These are phyloP conservation scores for Alosa alosa DNA, from an alignment of 2,113 vertebrate species.

Conservation along the genomic window DNA sequence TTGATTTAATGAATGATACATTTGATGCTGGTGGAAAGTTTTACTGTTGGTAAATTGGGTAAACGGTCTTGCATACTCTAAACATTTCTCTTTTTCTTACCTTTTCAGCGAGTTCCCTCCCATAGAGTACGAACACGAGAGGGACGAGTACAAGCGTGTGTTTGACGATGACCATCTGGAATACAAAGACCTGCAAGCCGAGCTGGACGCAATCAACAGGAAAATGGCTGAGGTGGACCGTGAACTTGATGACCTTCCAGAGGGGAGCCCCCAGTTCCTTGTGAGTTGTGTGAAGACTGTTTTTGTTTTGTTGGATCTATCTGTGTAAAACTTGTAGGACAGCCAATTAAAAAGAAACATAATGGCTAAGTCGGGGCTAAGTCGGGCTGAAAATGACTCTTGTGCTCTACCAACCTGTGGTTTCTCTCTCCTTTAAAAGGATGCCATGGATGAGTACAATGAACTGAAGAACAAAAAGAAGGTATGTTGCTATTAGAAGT, in stretches of 20 bases:
- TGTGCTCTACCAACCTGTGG: background rate
- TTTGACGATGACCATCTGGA: constrained; percentile 79
- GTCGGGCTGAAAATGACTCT: background rate
- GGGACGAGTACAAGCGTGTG: constrained; percentile 72
- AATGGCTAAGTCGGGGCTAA: background rate
- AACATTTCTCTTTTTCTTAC: background rate
- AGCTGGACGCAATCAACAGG: constrained; percentile 76
- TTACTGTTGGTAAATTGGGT: background rate
- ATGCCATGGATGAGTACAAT: constrained; percentile 74
- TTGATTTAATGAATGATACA: background rate
- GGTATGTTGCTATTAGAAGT: constrained; percentile 48
- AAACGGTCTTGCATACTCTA: background rate
- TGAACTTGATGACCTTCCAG: constrained; percentile 73
- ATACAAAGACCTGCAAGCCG: constrained; percentile 77
- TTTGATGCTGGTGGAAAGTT: background rate
- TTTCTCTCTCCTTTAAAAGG: constrained; percentile 58
- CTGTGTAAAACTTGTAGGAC: background rate
- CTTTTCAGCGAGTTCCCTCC: constrained; percentile 71
- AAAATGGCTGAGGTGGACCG: constrained; percentile 70
- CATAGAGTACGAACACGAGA: constrained; percentile 65
- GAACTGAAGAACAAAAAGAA: constrained; percentile 70
- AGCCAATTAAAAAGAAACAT: background rate
- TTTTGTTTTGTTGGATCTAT: background rate
- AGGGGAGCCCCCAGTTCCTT: constrained; percentile 77
- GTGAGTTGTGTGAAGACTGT: constrained; percentile 54